Conservation (phyloP, 2,888 invertebrate species). For the Scaptomyza parva region DNA sequence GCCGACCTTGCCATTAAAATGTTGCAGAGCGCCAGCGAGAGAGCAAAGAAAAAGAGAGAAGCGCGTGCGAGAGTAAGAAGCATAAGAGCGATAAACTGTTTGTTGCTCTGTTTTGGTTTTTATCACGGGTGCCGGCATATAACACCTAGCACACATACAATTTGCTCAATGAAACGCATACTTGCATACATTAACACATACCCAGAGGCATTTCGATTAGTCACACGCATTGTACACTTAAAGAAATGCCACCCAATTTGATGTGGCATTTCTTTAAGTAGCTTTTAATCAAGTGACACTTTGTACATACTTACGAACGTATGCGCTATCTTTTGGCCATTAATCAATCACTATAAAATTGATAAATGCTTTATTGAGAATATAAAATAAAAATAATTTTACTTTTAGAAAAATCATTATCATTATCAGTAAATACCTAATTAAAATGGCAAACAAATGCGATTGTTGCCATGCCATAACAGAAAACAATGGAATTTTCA, state of each 20-base stretch:
- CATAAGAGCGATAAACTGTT: constrained; percentile 17
- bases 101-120: constrained; percentile 67
- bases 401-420: constrained; percentile 15
- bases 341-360: constrained; percentile 67
- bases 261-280: constrained; percentile 39
- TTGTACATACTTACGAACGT: constrained; percentile 31
- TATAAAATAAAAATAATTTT: constrained; percentile 16
- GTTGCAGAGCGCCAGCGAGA: constrained; percentile 45
- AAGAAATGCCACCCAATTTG: no score
- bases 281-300: constrained; percentile 56
- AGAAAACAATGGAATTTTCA: neutral
- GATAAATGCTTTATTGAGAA: constrained; percentile 33
- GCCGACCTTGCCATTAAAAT: constrained; percentile 70
- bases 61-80: constrained; percentile 3
- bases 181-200: constrained; percentile 17
- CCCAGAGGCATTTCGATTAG: constrained; percentile 22
- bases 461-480: neutral
- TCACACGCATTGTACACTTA: constrained; percentile 48
- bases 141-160: constrained; percentile 17
- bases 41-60: constrained; percentile 4
- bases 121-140: constrained; percentile 53
- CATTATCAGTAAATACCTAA: constrained; percentile 4
- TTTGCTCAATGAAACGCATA: constrained; percentile 42
- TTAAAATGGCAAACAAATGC: neutral
- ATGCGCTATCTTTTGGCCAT: constrained; percentile 15